A percentile compares a stretch with the other conserved stretches of the same genome.
These are phyloP conservation scores for Labeo catla DNA, from an alignment of 2,113 vertebrate species.

Conservation along the genomic window DNA sequence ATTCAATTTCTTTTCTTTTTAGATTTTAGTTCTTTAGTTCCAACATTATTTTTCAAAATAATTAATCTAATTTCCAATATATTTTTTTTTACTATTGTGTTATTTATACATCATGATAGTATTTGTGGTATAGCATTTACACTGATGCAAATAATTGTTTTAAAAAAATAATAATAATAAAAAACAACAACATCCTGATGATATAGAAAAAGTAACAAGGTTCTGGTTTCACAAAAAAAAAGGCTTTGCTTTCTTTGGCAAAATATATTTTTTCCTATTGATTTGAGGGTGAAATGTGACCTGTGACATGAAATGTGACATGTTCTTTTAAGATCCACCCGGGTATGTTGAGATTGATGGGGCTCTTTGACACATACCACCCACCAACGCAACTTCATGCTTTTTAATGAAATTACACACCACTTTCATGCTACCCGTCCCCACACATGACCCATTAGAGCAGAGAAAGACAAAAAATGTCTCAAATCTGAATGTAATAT, in stretches of 20 bases:
- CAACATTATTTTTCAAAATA: neutral
- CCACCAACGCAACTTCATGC: constrained; percentile 40
- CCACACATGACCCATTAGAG: constrained; percentile 24
- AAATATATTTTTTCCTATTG: neutral
- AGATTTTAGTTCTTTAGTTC: neutral
- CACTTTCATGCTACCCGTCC: constrained; percentile 41
- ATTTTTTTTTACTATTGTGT: too few relatives aligned
- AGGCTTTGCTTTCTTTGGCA: neutral
- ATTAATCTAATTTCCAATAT: neutral
- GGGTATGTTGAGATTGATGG: neutral
- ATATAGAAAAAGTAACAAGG: neutral
- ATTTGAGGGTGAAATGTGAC: neutral
- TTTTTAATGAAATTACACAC: constrained; percentile 50
- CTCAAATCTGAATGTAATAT: neutral
- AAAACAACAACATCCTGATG: neutral
- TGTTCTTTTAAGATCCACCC: neutral
- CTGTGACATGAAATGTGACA: neutral
- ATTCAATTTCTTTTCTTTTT: neutral
- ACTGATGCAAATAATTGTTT: neutral
- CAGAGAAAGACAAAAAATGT: neutral
- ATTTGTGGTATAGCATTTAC: neutral
- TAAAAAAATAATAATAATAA: neutral
- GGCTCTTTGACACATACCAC: constrained; percentile 27
- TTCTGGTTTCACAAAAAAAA: neutral
- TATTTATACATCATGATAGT: neutral